These are phyloP conservation scores for Lysandra bellargus DNA, from an alignment of 2,888 invertebrate genomes.

Conservation along the genomic window DNA sequence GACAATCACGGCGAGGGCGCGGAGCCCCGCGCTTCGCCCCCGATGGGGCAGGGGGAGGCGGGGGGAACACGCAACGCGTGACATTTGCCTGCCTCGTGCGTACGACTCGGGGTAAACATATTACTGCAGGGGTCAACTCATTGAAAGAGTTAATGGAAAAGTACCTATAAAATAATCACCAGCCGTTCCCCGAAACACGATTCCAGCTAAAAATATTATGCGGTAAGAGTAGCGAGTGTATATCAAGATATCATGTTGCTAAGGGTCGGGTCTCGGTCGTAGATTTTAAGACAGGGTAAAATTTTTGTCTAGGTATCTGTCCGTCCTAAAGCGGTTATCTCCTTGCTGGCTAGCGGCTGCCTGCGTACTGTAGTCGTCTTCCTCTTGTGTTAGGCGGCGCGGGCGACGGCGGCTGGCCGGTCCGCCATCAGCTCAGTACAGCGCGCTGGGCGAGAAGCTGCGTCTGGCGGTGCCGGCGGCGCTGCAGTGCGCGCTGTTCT, in stretches of 20 bases:
- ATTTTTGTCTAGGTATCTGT: no score
- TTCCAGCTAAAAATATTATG: neutral
- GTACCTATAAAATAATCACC: neutral
- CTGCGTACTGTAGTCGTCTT: neutral
- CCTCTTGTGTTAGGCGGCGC: slow-evolving; percentile 51
- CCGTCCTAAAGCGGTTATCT: no score
- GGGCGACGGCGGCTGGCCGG: slow-evolving; percentile 64
- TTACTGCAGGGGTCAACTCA: slow-evolving; percentile 9
- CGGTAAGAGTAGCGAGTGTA: neutral
- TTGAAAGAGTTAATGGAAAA: slow-evolving; percentile 7
- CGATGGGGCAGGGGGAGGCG: neutral
- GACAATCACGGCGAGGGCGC: slow-evolving; percentile 3
- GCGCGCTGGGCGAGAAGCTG: slow-evolving; percentile 73
- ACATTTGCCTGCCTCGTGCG: slow-evolving; percentile 17
- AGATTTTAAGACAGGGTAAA: no score
- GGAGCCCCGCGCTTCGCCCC: neutral
- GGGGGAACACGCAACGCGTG: slow-evolving; percentile 30
- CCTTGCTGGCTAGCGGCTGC: no score
- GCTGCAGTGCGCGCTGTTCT: slow-evolving; percentile 90
- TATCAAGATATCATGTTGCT: no score
- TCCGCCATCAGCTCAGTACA: slow-evolving; percentile 68
- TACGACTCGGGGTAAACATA: neutral
- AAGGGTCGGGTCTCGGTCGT: no score
- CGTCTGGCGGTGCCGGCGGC: slow-evolving; percentile 84
- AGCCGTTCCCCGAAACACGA: neutral